phyloP scores from a whole-genome alignment of 2,113 vertebrate genomes.

The Lynx canadensis region DNA sequence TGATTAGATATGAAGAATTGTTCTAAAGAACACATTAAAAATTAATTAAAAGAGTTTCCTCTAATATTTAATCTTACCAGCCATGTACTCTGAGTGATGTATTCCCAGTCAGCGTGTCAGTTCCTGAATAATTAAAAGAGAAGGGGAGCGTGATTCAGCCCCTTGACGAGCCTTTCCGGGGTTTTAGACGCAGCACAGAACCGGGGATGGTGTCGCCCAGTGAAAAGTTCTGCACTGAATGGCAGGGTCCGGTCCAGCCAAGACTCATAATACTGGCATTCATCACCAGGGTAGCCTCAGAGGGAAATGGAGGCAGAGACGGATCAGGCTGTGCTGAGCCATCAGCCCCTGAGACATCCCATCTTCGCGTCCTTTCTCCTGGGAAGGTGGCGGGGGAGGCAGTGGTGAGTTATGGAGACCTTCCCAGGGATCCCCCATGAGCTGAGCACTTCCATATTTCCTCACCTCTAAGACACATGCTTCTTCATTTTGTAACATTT shows the following conservation, averaged over 20 bases:
- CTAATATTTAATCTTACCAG: slow-evolving; percentile 75
- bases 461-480: background rate
- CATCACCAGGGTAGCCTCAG: background rate
- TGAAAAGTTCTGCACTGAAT: background rate
- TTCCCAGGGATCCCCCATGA: background rate
- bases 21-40: slow-evolving; percentile 69
- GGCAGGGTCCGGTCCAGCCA: background rate
- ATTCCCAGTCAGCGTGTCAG: slow-evolving; percentile 68
- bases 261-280: background rate
- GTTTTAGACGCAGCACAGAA: background rate
- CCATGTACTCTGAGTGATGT: slow-evolving; percentile 45
- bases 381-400: background rate
- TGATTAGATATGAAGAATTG: slow-evolving; percentile 66
- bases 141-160: background rate
- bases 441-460: background rate
- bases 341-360: background rate
- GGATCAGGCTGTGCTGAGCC: background rate
- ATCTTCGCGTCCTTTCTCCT: background rate
- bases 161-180: background rate
- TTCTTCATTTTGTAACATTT: slow-evolving; percentile 22
- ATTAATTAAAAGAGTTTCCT: slow-evolving; percentile 68
- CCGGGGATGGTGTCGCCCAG: background rate
- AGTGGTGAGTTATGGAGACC: background rate
- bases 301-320: background rate
- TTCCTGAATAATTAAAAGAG: slow-evolving; percentile 60